Conservation (phyloP, 2,113 vertebrate species). For the Gambusia affinis region DNA sequence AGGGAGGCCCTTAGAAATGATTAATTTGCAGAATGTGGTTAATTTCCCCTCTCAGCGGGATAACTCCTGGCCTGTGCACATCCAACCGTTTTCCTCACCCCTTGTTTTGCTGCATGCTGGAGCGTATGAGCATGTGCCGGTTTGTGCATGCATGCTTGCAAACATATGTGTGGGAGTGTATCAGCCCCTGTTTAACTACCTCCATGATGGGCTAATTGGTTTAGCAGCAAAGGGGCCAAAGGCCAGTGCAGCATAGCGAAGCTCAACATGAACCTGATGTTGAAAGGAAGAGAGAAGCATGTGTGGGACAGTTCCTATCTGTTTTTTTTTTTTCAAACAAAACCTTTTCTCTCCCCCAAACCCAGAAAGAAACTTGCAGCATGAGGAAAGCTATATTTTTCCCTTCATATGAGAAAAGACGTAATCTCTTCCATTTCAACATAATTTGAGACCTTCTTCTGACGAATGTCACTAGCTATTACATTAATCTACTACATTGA, state of each 20-base stretch:
- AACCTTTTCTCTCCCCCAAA: conserved; percentile 9
- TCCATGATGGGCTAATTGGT: conserved; percentile 84
- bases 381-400: conserved; percentile 57
- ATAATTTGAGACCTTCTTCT: conserved; percentile 66
- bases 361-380: conserved; percentile 50
- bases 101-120: conserved; percentile 12
- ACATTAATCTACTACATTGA: conserved; percentile 75
- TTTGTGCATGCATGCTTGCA: conserved; percentile 36
- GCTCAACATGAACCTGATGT: conserved; percentile 83
- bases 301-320: conserved; percentile 61
- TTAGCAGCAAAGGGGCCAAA: conserved; percentile 82
- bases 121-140: conserved; percentile 17
- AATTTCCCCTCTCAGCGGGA: conserved; percentile 58
- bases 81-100: conserved; percentile 39
- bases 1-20: conserved; percentile 69
- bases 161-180: conserved; percentile 58
- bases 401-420: conserved; percentile 40
- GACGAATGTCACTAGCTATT: conserved; percentile 70
- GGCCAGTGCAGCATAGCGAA: conserved; percentile 80
- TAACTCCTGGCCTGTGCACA: conserved; percentile 30
- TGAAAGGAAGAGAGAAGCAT: conserved; percentile 73
- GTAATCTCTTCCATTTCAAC: conserved; percentile 69
- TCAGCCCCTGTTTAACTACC: conserved; percentile 74
- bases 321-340: neutral
- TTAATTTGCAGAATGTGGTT: conserved; percentile 70